Base-by-base conservation (phyloP, 2,888 invertebrate genomes). In the Pyralis farinalis region DNA sequence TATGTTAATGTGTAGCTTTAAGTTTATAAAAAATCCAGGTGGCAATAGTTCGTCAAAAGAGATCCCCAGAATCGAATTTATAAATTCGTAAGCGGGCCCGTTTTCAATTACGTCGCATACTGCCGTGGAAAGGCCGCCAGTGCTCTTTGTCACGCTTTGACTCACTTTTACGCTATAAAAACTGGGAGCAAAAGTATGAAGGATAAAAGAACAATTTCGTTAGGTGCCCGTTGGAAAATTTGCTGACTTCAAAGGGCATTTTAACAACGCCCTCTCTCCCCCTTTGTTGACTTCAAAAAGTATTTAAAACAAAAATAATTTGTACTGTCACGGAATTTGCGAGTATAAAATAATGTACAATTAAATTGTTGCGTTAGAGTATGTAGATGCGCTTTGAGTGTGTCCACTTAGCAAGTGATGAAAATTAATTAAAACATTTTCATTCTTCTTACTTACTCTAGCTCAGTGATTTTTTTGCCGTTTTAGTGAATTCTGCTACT, bases 171-270 rank as follows among this genome's bases (percentile, higher is more conserved):
- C 59, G 57, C 61, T 61, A 58, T 53, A 71, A 80, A 80, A 71
- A 60, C 63, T 58, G 56, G 45, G 61, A 54, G 67, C 63, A 65
- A 78, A 72, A 78, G 75, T 71, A 79, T 76, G 78, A 74, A 82
- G 63, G 71, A 74, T 76, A 79, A 83, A 83, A 78, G 83, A 83
- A 84, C 80, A 85, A 84, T 84, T 83, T 78, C 71, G 83, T 84
- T 85, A 83, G 81, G 80, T 75, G 73, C 75, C 73, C 77, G 75
- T 66, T 77, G 77, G 61, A 84, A 70, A 79, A 81, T 82, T 76
- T 67, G 71, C 73, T 66, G 73, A 84, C 79, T 81, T 85, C 84
- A 86, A 86, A 86, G 80, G 76, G 67, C 76, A 65, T 78, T 83
- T 75, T 80, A 82, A 73, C 77, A 73, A 70, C 71, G 72, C 71